phyloP scores from a whole-genome alignment of 2,888 invertebrate genomes.

The Chesias legatella region DNA sequence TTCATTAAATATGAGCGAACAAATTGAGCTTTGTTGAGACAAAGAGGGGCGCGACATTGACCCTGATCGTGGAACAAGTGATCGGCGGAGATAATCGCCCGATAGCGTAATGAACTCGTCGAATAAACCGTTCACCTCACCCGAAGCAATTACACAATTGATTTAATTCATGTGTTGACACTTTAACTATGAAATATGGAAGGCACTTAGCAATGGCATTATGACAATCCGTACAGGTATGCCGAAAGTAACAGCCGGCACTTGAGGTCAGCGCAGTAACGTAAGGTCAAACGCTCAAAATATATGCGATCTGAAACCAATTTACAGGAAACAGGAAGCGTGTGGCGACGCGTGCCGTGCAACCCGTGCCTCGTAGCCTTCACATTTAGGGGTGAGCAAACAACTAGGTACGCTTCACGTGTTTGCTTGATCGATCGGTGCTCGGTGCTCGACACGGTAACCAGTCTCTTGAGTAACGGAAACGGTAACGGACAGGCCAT shows the following conservation, averaged over 20 bases:
- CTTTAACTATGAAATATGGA: too few species aligned
- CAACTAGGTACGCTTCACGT: conserved; percentile 7
- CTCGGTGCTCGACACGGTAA: too few species aligned
- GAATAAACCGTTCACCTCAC: too few species aligned
- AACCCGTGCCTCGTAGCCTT: too few species aligned
- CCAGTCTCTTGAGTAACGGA: too few species aligned
- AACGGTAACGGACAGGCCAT: too few species aligned
- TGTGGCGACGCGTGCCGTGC: too few species aligned
- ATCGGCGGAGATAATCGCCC: conserved; percentile 2
- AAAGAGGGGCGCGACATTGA: conserved; percentile 25
- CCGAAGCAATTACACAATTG: too few species aligned
- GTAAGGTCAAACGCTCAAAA: conserved; percentile 7
- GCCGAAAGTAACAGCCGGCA: conserved; percentile 8
- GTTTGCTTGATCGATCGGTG: conserved; percentile 4
- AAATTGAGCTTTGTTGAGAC: conserved; percentile 26
- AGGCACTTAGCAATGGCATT: too few species aligned
- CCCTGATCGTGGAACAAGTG: conserved; percentile 34
- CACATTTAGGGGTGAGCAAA: conserved; percentile 9
- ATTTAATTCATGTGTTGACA: too few species aligned
- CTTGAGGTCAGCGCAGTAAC: conserved; percentile 1
- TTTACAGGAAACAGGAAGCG: conserved; percentile 14
- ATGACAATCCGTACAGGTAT: background rate
- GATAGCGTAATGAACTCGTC: conserved; percentile 7
- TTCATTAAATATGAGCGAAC: conserved; percentile 30
- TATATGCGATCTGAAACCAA: conserved; percentile 3